Base-by-base conservation (phyloP, 2,888 invertebrate species). In the Chaetogeoica ovagalla region DNA sequence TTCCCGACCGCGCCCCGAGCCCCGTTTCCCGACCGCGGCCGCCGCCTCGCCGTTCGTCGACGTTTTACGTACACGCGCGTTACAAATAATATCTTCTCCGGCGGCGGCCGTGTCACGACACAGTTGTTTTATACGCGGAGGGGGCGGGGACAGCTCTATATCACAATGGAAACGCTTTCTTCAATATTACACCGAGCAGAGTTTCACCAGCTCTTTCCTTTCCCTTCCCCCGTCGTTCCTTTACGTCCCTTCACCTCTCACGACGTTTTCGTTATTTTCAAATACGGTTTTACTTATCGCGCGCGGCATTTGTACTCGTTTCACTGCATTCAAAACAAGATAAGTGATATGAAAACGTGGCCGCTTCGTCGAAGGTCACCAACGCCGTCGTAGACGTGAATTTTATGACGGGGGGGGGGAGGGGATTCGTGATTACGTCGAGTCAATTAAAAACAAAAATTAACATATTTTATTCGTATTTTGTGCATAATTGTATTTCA, bases 151-250 rank as follows among this genome's bases (percentile, higher is more conserved):
- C 62, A 70, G 70, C 77, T 79, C 70, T 79, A 79, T 79, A n/a
- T n/a, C n/a, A n/a, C n/a, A n/a, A n/a, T n/a, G n/a, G 77, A 79
- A 79, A 79, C 77, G 70, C 77, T 75, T 75, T 75, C 75, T 65
- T 75, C 66, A 66, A 75, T 75, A n/a, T n/a, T n/a, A n/a, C n/a
- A 66, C 66, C 75, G 65, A 75, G 57, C 63, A 23, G 75, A 9
- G 1, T 57, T 57, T 57, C 19, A 57, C 57, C 65, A 43, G 15
- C 0, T 63, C 63, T 63, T 63, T 17, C 23, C 5, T 70, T 55
- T 37, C 8, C 23, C 23, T 23, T 68, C n/a, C n/a, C n/a, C n/a
- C n/a, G n/a, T n/a, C n/a, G n/a, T 48, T 52, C 52, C 11, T 21
- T 21, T 21, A 21, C 23, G 9, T n/a, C n/a, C n/a, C n/a, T n/a